Evolutionary conservation across 2,113 vertebrate genomes (phyloP).

Genomic region (Mus musculus): DNA sequence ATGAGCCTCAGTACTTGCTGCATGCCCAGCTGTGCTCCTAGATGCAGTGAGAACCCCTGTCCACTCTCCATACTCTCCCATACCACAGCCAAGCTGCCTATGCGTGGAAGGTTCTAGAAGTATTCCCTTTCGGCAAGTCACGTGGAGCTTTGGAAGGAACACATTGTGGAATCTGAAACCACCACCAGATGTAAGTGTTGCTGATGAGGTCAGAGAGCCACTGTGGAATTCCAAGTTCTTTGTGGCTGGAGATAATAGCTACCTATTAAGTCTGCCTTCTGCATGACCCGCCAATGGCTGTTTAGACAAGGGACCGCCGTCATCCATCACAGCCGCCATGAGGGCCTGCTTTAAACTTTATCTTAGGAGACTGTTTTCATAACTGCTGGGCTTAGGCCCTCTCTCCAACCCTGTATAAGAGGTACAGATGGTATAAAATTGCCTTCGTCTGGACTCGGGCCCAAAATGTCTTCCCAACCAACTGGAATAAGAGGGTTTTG

Average conservation of each 20-base stretch:
- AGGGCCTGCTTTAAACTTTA: not conserved
- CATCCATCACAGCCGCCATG: not conserved
- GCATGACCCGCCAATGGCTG: not conserved
- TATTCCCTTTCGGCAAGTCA: not conserved
- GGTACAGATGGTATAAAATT: not conserved
- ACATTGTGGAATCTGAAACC: slow-evolving; percentile 37
- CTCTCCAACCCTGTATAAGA: not conserved
- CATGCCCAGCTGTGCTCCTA: fast-evolving
- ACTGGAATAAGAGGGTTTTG: not conserved
- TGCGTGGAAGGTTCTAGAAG: not conserved
- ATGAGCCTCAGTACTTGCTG: not conserved
- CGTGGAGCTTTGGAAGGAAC: not conserved
- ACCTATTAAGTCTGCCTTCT: slow-evolving; percentile 60
- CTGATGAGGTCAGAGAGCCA: slow-evolving; percentile 48
- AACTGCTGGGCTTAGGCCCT: not conserved
- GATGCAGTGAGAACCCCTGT: not conserved
- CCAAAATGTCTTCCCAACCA: not conserved
- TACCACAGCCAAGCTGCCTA: not conserved
- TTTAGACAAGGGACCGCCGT: not conserved
- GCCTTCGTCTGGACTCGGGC: not conserved
- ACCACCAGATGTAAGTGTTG: not conserved
- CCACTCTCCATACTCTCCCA: not conserved
- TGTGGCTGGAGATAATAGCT: slow-evolving; percentile 52
- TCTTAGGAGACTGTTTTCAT: not conserved
- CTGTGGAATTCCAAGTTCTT: not conserved